Evolutionary conservation across 2,113 vertebrate species (phyloP), one percentile per base, ranked within the genome.

Genomic region (Empidonax traillii): DNA sequence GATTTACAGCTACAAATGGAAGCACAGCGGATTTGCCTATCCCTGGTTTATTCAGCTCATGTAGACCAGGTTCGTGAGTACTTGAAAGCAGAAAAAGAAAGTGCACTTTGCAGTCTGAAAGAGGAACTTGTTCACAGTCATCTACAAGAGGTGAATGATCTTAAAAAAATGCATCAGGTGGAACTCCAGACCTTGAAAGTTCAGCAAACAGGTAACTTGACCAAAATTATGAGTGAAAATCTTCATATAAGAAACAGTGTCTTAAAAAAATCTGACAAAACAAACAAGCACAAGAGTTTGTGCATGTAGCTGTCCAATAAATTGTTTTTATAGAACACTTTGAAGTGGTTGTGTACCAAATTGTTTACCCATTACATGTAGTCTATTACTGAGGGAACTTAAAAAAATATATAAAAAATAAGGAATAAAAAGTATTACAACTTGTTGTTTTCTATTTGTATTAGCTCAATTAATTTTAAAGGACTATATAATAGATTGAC

Each of bases 1-100:
- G 99, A 99, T 92, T 98, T 99, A 94, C 97, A 97, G 72, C 98
- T 99, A 33, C 99, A 98, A 90, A 97, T 99, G 98, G 99, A 99
- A 97, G 99, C 99, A 33, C 99, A 99, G 68, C 98, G 98, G 55
- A 98, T 99, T 97, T 99, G 99, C 91, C 98, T 99, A 4, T 98
- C 98, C 92, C 97, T 99, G 97, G 99, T 99, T 95, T 98, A 99
- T 52, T 98, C 98, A 15, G 98, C 99, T 78, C 98, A 99, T 41
- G 96, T 99, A 39, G 99, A 99, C 96, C 98, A 99, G 82, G 93
- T 98, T 53, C 89, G 95, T 77, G 98, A 98, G 85, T 97, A 87
- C 66, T 90, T 98, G 96, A 96, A 98, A 87, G 96, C 94, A 65
- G 98, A 98, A 79, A 98, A 97, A 79, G 96, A 98, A 73, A 96